These are phyloP conservation scores for Drosophila tripunctata DNA, from an alignment of 2,888 invertebrate species.

Conservation along the genomic window DNA sequence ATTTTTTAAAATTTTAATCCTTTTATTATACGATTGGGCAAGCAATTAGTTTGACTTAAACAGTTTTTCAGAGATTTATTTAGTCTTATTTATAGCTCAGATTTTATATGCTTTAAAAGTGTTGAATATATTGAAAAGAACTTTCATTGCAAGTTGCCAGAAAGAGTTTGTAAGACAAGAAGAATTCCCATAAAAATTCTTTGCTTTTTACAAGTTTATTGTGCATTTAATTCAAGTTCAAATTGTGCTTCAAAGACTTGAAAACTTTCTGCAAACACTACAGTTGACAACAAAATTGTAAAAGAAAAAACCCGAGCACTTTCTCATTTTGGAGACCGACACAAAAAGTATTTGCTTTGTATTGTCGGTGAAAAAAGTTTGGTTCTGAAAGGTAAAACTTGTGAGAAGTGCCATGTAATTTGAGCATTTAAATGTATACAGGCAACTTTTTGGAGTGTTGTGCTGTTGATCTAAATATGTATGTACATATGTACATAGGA, in stretches of 20 bases:
- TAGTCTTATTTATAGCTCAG: too few relatives aligned
- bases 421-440: not conserved
- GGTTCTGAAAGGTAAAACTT: not conserved
- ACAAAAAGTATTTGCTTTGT: conserved; percentile 2
- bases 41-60: too few relatives aligned
- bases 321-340: not conserved
- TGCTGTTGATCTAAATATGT: conserved; percentile 1
- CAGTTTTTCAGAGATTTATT: too few relatives aligned
- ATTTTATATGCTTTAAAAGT: not conserved
- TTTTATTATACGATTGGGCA: too few relatives aligned
- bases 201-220: not conserved
- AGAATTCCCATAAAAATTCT: not conserved
- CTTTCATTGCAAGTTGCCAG: not conserved
- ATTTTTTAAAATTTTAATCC: too few relatives aligned
- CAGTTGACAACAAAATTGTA: not conserved
- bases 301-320: conserved; percentile 6
- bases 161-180: not conserved
- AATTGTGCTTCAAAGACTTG: not conserved
- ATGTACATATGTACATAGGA: not conserved
- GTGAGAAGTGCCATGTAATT: not conserved
- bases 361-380: conserved; percentile 11
- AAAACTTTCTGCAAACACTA: not conserved
- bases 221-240: not conserved
- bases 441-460: conserved; percentile 4
- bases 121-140: not conserved